These are phyloP conservation scores for Conomelus anceps DNA, from an alignment of 2,888 invertebrate species.

Conservation along the genomic window DNA sequence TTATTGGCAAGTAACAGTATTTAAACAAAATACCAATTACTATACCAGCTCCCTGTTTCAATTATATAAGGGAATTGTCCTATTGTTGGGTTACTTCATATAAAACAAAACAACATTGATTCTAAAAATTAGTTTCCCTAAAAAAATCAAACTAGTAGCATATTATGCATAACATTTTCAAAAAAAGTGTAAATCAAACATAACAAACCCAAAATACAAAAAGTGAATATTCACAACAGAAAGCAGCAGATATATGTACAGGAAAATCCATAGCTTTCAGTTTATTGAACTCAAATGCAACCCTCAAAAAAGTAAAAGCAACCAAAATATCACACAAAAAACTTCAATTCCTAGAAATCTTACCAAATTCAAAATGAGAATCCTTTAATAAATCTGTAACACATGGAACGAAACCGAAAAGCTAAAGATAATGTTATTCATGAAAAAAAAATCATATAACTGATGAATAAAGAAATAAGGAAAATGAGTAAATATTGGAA, in stretches of 20 bases:
- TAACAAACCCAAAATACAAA: conserved; percentile 13
- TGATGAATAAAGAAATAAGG: background rate
- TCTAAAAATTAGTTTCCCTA: too few relatives aligned
- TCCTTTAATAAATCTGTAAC: background rate
- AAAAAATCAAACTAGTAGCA: background rate
- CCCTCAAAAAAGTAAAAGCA: background rate
- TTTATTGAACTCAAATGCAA: background rate
- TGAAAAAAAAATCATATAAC: background rate
- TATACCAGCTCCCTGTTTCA: too few relatives aligned
- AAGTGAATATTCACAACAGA: background rate
- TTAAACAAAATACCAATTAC: too few relatives aligned
- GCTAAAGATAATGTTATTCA: background rate
- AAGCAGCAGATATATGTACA: background rate
- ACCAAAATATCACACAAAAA: background rate
- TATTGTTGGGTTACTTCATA: too few relatives aligned
- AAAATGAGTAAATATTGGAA: background rate
- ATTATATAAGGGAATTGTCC: too few relatives aligned
- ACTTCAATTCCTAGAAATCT: background rate
- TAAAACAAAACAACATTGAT: too few relatives aligned
- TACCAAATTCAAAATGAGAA: background rate
- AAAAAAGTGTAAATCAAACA: background rate
- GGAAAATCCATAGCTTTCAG: background rate
- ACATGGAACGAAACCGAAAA: background rate
- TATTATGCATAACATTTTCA: background rate
- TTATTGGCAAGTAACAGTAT: too few relatives aligned